Evolutionary conservation across 1,140 invertebrate species (phyloP), one percentile per base, ranked within the genome.

Genomic region (Anadara kagoshimensis): DNA sequence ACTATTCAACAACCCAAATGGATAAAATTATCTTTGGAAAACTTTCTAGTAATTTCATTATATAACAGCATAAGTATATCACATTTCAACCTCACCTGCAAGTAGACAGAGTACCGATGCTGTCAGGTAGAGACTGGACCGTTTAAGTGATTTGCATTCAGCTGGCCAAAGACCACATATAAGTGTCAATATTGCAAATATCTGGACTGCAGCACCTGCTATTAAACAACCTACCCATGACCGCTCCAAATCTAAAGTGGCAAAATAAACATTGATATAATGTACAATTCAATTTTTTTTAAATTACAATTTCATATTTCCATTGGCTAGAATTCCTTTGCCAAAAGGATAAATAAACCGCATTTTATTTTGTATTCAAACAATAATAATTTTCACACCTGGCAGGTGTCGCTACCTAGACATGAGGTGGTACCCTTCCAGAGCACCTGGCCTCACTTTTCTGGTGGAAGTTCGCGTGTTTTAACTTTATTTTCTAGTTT

Each of bases 121-220:
- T 14, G 66, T 53, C 4, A 84, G 73, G 53, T 81, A 84, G 14
- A 84, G 62, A 18, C 62, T 66, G 12, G 74, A 77, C 51, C 74
- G 54, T 43, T 72, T 81, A 10, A 72, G 36, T 12, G 43, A 44
- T n/a, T 67, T 54, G 61, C 78, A 76, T 14, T 62, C 47, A 12
- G 70, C 75, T 1, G 79, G 79, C 79, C 79, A 81, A 5, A 79
- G 54, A 8, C 77, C 79, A 67, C 79, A 81, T 11, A 81, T 74
- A 53, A 81, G 61, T 14, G 74, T 61, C 20, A 81, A 20, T 14
- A 77, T 14, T n/a, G 72, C 53, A 51, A 69, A 72, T 10, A 81
- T 49, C 47, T 72, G 70, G 5, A 75, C 26, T 8, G 61, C 79
- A 10, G 63, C 77, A 44, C 61, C 65, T 2, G 69, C 67, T 18